These are phyloP conservation scores for Salmo trutta DNA, from an alignment of 2,797 vertebrate species.

Conservation along the genomic window DNA sequence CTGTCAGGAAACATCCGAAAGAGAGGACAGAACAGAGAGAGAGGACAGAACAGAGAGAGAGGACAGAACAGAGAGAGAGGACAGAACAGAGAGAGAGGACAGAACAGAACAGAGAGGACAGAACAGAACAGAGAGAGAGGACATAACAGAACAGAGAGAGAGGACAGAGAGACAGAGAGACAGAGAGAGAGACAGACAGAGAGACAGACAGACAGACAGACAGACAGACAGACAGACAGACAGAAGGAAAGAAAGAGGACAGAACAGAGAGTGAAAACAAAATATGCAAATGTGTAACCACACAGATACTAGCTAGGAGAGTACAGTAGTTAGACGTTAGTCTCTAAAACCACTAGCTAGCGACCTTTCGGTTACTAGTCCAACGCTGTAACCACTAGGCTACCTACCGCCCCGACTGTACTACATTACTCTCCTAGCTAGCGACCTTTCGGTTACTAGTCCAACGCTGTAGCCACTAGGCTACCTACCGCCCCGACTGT, in stretches of 20 bases:
- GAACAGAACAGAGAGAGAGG: background rate
- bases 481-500: too few species aligned
- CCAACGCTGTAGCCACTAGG: too few species aligned
- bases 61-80: background rate
- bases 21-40: background rate
- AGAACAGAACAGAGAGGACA: background rate
- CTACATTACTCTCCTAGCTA: too few species aligned
- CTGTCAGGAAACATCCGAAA: background rate
- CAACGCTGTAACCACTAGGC: too few species aligned
- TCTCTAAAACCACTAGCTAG: too few species aligned
- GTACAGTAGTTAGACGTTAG: too few species aligned
- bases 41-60: background rate
- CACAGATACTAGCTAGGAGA: background rate
- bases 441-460: too few species aligned
- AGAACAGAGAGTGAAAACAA: background rate
- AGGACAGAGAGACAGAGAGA: background rate
- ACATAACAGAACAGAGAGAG: background rate
- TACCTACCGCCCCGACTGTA: too few species aligned
- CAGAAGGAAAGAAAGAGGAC: background rate
- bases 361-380: too few species aligned
- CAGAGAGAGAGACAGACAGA: constrained; percentile 4
- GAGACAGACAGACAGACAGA: too few species aligned
- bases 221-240: too few species aligned
- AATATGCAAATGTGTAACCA: background rate
- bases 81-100: background rate